Base-by-base conservation (phyloP, 53 echinoderm and acorn worm genomes). In the Holothuria scabra region DNA sequence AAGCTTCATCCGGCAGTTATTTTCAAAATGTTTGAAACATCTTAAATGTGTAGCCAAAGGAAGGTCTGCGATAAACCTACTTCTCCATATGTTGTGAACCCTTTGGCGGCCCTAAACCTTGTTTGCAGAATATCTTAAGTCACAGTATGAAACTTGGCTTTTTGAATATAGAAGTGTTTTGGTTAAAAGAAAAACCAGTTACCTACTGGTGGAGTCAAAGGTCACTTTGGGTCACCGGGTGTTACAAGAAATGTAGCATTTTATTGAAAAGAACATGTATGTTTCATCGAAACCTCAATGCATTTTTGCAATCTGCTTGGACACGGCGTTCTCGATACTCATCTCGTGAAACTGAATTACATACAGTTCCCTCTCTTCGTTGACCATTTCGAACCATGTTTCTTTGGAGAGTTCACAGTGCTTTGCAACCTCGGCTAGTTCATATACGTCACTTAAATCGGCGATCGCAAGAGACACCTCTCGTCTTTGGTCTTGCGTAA, bases 11-110 rank as follows among this genome's bases (percentile, higher is more conserved):
- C 37, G 18, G 52, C 83, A 83, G 66, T 83, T 83, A 14, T 26
- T 44, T 49, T 83, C 67, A 28, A 83, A 66, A 52, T 83, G 83
- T n/a, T 66, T 66, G 34, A 83, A 66, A 28, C 83, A 83, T 31
- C 83, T 28, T 13, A 66, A 35, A 28, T 67, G 66, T 28, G 23
- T 32, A 20, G 83, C 83, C 20, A 18, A 9, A 41, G 83, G 66
- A n/a, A 83, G n/a, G 24, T 67, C 60, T 20, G 66, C 25, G 7
- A 25, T 67, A 46, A 22, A 67, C 66, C 49, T 30, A 46, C 26
- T 37, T 67, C 83, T 46, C 67, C 83, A 83, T 44, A 46, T 19
- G 46, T 72, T 5, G 21, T 24, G 22, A 44, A 72, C 4, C 72
- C 72, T 21, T 21, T 83, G 46, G 80, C 80, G 20, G 19, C 4